Base-by-base conservation (phyloP, 2,113 vertebrate genomes). In the Anthoscopus minutus region DNA sequence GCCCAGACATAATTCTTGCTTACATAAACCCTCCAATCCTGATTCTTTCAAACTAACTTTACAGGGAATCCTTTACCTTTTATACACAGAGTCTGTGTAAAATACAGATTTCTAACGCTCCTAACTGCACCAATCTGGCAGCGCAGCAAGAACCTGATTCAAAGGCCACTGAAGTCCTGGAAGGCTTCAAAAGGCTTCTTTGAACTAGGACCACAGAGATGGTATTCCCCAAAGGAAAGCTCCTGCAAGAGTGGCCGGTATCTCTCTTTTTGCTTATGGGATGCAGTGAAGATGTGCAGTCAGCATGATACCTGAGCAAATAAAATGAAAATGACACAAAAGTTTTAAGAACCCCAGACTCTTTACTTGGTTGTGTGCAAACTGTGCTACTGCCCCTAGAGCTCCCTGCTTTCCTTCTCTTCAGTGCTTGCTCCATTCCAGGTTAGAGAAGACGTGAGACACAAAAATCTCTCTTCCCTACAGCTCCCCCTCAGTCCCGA, bases 271-370 rank as follows among this genome's bases (percentile, higher is more conserved):
- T 88, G 93, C 62, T 80, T 96, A 90, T 65, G 87, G 77, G 96
- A 89, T 89, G 88, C 92, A 95, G 76, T 94, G 94, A 92, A 97
- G 92, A 96, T 96, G 93, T 82, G 91, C 85, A 86, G 91, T 97
- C 95, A 94, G 93, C 94, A 92, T 88, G 96, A 97, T 96, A 98
- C 98, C 98, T 98, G 98, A 98, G 98, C 97, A 97, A 98, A 98
- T 89, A 92, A 97, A 98, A 97, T 85, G 69, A 94, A 96, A 97
- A 93, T 37, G 81, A 97, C 93, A 96, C 86, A 83, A 96, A 97
- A 88, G 94, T 97, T 95, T 78, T 87, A 64, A 92, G 81, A 96
- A 89, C 81, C 93, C 95, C 96, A 93, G 86, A 94, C 96, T 95
- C 97, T 96, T 97, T 96, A 82, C 96, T 97, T 97, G 96, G 95